Conservation (phyloP, 2,113 vertebrate species). For the Blennius ocellaris region DNA sequence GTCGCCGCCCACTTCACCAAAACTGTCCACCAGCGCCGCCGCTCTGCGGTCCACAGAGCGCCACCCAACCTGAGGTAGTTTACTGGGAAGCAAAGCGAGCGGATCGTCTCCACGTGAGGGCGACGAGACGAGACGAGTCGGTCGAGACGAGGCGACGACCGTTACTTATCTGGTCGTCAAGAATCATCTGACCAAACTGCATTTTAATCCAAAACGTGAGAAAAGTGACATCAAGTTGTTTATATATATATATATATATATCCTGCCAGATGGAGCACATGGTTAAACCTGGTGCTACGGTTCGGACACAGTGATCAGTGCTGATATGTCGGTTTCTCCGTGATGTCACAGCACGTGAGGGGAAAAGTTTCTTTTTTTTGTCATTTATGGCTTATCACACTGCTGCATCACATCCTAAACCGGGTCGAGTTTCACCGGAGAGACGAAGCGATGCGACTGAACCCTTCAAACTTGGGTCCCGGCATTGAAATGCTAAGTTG, state of each 20-base stretch:
- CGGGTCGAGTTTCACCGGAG: conserved; percentile 30
- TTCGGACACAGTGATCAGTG: conserved; percentile 61
- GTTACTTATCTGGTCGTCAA: neutral
- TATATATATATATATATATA: conserved; percentile 14
- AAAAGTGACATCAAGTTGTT: conserved; percentile 42
- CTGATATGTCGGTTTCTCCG: conserved; percentile 19
- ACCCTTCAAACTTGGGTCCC: conserved; percentile 21
- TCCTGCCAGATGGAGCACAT: conserved; percentile 10
- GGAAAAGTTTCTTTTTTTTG: neutral
- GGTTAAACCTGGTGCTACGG: neutral
- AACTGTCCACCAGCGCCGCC: conserved; percentile 25
- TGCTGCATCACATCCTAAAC: conserved; percentile 29
- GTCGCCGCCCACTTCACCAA: conserved; percentile 37
- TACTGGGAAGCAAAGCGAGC: conserved; percentile 28
- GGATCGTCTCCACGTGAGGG: conserved; percentile 29
- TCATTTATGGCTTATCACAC: conserved; percentile 75
- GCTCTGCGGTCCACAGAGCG: conserved; percentile 30
- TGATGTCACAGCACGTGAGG: conserved; percentile 37
- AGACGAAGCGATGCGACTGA: conserved; percentile 29
- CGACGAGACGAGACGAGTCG: neutral
- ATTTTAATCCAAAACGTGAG: conserved; percentile 21
- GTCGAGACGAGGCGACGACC: neutral
- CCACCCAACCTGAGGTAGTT: conserved; percentile 65
- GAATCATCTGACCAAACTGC: conserved; percentile 14
- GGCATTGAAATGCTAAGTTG: conserved; percentile 68